phyloP scores from a whole-genome alignment of 2,113 vertebrate genomes.

The Gobio gobio region DNA sequence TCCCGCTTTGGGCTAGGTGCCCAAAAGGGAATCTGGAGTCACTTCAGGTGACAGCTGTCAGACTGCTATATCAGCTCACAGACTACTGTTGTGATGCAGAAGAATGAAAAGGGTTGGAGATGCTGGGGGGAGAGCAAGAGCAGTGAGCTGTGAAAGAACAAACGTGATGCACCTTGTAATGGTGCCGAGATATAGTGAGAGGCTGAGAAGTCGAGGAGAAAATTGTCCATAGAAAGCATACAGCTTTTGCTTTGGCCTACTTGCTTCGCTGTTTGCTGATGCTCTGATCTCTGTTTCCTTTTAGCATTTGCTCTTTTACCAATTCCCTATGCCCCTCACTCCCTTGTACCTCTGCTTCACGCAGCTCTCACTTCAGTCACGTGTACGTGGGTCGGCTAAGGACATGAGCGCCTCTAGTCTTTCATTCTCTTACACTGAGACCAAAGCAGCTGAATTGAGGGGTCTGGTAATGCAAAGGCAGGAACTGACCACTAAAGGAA shows the following conservation, averaged over 20 bases:
- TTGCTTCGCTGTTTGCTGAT: background rate
- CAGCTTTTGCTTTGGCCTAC: constrained; percentile 19
- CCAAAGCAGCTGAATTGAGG: background rate
- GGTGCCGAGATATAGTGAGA: constrained; percentile 38
- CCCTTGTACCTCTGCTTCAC: background rate
- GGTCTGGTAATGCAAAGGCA: background rate
- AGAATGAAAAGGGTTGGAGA: constrained; percentile 1
- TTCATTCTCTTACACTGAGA: background rate
- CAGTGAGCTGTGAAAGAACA: constrained; percentile 51
- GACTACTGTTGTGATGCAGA: background rate
- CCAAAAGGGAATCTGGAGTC: background rate
- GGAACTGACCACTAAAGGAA: background rate
- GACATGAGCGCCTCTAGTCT: constrained; percentile 1
- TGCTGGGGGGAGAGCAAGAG: background rate
- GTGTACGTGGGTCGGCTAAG: constrained; percentile 24
- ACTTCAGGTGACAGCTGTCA: constrained; percentile 39
- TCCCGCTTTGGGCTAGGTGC: constrained; percentile 1
- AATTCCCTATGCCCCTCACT: background rate
- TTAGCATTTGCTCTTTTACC: constrained; percentile 24
- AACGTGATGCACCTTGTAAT: constrained; percentile 53
- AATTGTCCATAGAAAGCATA: constrained; percentile 22
- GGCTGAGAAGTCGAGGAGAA: background rate
- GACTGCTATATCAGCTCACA: constrained; percentile 20
- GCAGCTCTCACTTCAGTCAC: constrained; percentile 29
- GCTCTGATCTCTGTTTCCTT: background rate